phyloP scores from a whole-genome alignment of 2,797 vertebrate species.

The Cuniculus paca region DNA sequence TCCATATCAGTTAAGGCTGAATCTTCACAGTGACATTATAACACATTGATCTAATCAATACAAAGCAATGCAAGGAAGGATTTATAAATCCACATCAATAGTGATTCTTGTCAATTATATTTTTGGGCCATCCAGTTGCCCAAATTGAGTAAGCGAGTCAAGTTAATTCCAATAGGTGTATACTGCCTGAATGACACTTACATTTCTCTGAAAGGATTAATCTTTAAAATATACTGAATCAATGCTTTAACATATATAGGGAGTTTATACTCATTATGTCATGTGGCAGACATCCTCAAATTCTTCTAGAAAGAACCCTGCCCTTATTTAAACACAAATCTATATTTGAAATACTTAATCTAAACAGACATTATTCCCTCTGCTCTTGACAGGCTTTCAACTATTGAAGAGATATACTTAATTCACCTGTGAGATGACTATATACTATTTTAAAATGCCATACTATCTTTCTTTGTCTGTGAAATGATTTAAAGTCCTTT shows the following conservation, averaged over 20 bases:
- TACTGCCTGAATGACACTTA: not conserved
- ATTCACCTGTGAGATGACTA: not conserved
- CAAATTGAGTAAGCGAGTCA: constrained; percentile 2
- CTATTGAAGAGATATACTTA: not conserved
- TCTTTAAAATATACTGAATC: not conserved
- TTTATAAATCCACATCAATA: not conserved
- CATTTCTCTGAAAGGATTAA: not conserved
- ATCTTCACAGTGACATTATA: not conserved
- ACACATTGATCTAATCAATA: not conserved
- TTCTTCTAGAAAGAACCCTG: not conserved
- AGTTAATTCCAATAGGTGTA: not conserved
- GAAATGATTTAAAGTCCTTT: constrained; percentile 33
- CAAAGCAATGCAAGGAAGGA: not conserved
- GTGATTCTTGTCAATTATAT: not conserved
- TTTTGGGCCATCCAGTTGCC: not conserved
- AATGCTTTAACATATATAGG: not conserved
- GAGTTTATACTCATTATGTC: not conserved
- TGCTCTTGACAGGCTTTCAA: constrained; percentile 61
- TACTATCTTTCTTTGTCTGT: constrained; percentile 15
- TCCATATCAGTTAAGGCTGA: not conserved
- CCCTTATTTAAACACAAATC: constrained; percentile 53
- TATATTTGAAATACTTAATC: constrained; percentile 64
- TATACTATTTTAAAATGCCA: constrained; percentile 55
- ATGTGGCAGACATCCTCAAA: constrained; percentile 2
- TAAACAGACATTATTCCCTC: constrained; percentile 58